phyloP scores from a whole-genome alignment of 2,113 vertebrate genomes.

The Pavo muticus region DNA sequence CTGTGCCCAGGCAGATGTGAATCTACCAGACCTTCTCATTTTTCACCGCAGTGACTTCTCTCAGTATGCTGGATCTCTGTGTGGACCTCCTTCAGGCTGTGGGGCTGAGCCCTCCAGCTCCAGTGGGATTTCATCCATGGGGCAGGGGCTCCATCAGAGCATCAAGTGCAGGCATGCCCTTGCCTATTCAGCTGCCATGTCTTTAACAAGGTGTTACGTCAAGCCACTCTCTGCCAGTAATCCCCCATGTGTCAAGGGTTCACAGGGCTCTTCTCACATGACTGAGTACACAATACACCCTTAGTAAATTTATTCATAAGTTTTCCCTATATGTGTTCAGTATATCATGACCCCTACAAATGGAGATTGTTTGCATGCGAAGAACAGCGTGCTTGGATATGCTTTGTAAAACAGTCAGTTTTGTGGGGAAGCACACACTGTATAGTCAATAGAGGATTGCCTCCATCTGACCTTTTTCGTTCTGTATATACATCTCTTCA shows the following conservation, averaged over 20 bases:
- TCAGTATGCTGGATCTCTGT: neutral
- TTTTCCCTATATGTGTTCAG: neutral
- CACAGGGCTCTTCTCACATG: slow-evolving; percentile 16
- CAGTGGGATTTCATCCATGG: neutral
- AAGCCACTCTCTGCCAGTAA: neutral
- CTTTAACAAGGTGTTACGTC: neutral
- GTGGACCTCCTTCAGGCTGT: neutral
- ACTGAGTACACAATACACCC: slow-evolving; percentile 33
- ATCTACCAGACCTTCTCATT: neutral
- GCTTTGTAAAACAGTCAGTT: neutral
- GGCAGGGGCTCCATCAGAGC: neutral
- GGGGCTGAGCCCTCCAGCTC: neutral
- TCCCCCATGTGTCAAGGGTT: neutral
- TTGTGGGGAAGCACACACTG: neutral
- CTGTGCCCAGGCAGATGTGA: too few species aligned
- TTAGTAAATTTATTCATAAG: slow-evolving; percentile 17
- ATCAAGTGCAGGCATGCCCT: neutral
- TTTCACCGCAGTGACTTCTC: neutral
- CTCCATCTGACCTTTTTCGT: neutral
- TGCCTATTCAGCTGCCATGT: neutral
- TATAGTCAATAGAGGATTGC: neutral
- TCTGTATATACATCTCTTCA: slow-evolving; percentile 1
- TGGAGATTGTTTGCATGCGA: neutral
- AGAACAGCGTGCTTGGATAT: neutral
- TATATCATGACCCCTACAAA: neutral